Conservation (phyloP, 2,888 invertebrate species). For the Andrena dorsata region DNA sequence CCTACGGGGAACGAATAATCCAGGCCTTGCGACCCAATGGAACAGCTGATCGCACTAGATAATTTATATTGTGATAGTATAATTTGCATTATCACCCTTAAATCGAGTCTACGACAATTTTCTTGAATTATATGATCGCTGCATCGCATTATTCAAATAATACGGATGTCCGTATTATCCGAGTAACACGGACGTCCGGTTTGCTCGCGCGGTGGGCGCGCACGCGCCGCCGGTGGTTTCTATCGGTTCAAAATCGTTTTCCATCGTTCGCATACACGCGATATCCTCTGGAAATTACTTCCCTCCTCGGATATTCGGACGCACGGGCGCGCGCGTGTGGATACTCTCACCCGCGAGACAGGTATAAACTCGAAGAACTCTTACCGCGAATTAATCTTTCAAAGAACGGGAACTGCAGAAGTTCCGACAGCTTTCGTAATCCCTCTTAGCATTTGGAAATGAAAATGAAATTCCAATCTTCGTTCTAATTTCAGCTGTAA, state of each 20-base stretch:
- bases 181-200: conserved; percentile 58
- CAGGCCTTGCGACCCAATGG: not conserved
- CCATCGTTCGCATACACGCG: not conserved
- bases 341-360: conserved; percentile 19
- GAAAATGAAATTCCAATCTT: conserved; percentile 3
- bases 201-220: conserved; percentile 24
- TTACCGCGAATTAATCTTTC: conserved; percentile 21
- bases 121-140: conserved; percentile 62
- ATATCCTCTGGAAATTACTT: not conserved
- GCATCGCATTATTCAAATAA: conserved; percentile 57
- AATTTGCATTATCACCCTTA: conserved; percentile 53
- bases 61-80: conserved; percentile 49
- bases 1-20: not conserved
- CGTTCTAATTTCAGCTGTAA: not conserved
- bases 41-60: conserved; percentile 13
- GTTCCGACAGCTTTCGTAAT: conserved; percentile 24
- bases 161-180: conserved; percentile 63
- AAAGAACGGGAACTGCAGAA: conserved; percentile 11
- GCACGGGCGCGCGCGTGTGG: not conserved
- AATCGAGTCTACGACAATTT: conserved; percentile 57
- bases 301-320: conserved; percentile 29
- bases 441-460: conserved; percentile 1
- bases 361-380: conserved; percentile 13
- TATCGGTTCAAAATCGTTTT: conserved; percentile 21
- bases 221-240: conserved; percentile 27